Evolutionary conservation across 2,888 invertebrate species (phyloP).

Genomic region (Macrophya alboannulata): DNA sequence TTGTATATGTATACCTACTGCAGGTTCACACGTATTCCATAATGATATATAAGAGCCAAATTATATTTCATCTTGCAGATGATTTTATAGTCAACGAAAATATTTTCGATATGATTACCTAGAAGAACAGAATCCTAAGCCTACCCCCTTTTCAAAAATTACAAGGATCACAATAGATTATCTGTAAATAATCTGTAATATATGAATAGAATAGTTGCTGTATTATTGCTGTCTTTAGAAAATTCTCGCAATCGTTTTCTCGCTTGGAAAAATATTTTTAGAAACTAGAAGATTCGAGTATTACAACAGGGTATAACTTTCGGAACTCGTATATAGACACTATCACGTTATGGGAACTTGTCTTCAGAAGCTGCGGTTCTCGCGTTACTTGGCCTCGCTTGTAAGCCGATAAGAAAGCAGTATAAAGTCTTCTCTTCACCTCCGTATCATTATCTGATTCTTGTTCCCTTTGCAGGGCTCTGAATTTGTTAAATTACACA

Average conservation of each 20-base stretch:
- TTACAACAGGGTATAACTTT: background rate
- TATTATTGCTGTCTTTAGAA: background rate
- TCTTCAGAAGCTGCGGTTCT: background rate
- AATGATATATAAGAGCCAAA: conserved; percentile 32
- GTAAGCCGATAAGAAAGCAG: background rate
- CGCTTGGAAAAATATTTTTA: background rate
- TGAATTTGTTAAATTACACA: conserved; percentile 6
- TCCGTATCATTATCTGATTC: conserved; percentile 8
- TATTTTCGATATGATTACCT: background rate
- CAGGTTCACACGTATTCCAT: background rate
- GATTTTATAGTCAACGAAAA: background rate
- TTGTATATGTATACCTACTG: background rate
- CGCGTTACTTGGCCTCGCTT: background rate
- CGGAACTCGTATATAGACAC: background rate
- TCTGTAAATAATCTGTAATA: background rate
- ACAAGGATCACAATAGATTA: background rate
- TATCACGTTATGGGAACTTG: background rate
- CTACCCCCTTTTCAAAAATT: background rate
- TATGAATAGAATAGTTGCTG: background rate
- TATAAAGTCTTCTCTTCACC: background rate
- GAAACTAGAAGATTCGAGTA: background rate
- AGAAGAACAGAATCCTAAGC: background rate
- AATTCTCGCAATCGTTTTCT: background rate
- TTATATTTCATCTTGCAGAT: background rate
- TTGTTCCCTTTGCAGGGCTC: background rate